Conservation (phyloP, 2,113 vertebrate species). For the Rhinichthys klamathensis region DNA sequence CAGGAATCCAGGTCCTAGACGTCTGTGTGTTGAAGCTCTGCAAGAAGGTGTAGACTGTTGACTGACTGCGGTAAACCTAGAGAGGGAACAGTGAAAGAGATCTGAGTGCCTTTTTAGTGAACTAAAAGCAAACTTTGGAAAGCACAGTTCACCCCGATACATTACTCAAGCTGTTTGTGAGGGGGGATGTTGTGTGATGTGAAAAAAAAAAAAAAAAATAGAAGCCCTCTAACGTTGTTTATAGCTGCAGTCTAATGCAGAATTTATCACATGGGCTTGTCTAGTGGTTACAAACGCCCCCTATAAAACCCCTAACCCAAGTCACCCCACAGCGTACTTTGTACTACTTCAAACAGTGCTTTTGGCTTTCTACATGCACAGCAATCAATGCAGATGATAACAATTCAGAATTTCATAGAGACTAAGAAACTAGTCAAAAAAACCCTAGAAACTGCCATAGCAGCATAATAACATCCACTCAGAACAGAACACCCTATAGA, state of each 20-base stretch:
- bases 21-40: not conserved
- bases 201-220: not conserved
- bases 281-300: not conserved
- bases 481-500: not conserved
- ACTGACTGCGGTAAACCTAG: constrained; percentile 20
- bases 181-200: not conserved
- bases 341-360: not conserved
- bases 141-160: not conserved
- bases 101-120: not conserved
- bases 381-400: not conserved
- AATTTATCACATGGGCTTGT: not conserved
- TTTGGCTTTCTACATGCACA: not conserved
- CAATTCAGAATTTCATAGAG: not conserved
- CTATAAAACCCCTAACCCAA: not conserved
- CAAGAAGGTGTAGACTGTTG: not conserved
- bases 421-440: not conserved
- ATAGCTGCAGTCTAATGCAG: not conserved
- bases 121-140: not conserved
- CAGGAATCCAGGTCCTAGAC: not conserved
- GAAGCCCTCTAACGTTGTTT: not conserved
- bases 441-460: not conserved
- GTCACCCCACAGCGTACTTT: not conserved
- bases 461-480: not conserved
- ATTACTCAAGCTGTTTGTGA: not conserved
- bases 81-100: not conserved